Evolutionary conservation across 2,888 invertebrate genomes (phyloP).

Genomic region (Prenolepis imparis): DNA sequence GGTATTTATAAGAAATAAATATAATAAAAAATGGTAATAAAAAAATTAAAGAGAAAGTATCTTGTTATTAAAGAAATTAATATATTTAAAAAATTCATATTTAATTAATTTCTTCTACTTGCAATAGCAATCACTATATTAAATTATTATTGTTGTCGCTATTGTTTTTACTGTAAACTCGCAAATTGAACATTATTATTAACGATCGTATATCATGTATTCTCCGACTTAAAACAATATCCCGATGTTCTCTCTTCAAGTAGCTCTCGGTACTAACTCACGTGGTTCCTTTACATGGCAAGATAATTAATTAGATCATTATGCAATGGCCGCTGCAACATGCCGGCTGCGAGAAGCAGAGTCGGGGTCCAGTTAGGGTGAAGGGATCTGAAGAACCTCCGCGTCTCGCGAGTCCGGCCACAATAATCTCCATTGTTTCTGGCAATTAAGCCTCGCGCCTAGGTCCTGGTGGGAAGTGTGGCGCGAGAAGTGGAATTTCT

Average conservation of each 20-base stretch:
- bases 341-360: conserved; percentile 8
- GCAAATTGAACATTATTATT: background rate
- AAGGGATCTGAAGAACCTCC: conserved; percentile 5
- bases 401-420: conserved; percentile 30
- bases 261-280: background rate
- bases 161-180: background rate
- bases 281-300: background rate
- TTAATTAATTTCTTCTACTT: background rate
- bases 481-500: conserved; percentile 1
- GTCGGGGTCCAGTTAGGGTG: background rate
- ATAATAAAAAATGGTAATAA: no score
- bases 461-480: conserved; percentile 11
- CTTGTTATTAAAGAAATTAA: no score
- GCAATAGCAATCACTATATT: no score
- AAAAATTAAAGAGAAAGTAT: no score
- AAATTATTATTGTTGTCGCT: no score
- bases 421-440: conserved; percentile 75
- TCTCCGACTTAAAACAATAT: background rate
- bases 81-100: background rate
- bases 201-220: background rate
- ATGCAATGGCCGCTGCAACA: background rate
- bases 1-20: no score
- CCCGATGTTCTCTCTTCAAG: conserved; percentile 7
- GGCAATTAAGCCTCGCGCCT: conserved; percentile 71
- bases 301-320: conserved; percentile 35